Conservation (phyloP, 2,113 vertebrate species). For the Cisticola juncidis region DNA sequence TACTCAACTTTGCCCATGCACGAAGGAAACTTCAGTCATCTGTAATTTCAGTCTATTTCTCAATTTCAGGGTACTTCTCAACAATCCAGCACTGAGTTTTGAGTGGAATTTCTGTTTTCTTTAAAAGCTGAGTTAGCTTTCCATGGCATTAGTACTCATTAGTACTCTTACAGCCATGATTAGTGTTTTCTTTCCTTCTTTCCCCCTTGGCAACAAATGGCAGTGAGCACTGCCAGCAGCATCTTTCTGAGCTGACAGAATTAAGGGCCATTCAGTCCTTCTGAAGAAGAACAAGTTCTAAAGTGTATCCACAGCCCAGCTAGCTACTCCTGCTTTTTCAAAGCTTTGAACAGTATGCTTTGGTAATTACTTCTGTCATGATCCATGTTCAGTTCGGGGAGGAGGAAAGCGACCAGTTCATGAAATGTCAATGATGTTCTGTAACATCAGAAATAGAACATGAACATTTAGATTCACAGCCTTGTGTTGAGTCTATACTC, state of each 20-base stretch:
- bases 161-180: neutral
- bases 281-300: neutral
- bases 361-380: neutral
- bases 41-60: neutral
- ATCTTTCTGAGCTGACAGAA: neutral
- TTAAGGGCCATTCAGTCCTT: neutral
- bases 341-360: neutral
- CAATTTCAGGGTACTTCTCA: neutral
- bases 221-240: neutral
- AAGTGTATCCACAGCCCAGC: neutral
- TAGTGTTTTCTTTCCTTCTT: neutral
- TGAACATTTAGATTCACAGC: neutral
- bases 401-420: fast-evolving
- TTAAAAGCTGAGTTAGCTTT: neutral
- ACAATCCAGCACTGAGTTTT: neutral
- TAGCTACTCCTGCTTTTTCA: neutral
- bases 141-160: neutral
- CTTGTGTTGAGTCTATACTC: neutral
- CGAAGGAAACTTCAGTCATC: neutral
- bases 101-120: neutral
- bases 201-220: too few relatives aligned
- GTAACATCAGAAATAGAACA: neutral
- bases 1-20: fast-evolving
- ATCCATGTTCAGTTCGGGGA: fast-evolving
- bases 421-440: neutral